phyloP scores from a whole-genome alignment of 2,113 vertebrate species.

The Thryonomys swinderianus region DNA sequence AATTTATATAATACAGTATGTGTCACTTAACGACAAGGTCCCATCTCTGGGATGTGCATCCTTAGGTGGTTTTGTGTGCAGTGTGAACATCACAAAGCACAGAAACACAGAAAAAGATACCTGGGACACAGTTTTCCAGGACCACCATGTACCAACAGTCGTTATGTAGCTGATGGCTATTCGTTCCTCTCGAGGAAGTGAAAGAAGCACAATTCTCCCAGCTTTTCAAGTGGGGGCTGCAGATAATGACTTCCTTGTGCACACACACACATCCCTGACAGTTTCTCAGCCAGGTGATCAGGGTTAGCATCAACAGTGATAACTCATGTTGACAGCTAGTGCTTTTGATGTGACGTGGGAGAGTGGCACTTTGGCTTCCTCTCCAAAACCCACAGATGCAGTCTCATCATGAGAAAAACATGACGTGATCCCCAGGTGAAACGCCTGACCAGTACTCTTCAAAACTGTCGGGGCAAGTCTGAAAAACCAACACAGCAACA shows the following conservation, averaged over 20 bases:
- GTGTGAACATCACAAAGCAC: background rate
- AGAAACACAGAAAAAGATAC: background rate
- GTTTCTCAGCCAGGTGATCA: background rate
- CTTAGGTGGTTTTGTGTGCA: background rate
- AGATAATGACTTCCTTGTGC: background rate
- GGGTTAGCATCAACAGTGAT: background rate
- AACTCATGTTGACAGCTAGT: background rate
- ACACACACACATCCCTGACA: background rate
- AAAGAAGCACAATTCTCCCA: background rate
- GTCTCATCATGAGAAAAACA: constrained; percentile 20
- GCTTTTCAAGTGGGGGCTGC: background rate
- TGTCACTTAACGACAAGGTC: background rate
- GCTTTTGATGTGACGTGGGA: background rate
- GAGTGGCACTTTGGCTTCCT: background rate
- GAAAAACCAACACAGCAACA: background rate
- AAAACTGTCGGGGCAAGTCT: background rate
- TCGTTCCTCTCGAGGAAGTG: background rate
- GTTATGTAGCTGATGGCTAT: background rate
- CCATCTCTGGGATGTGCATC: background rate
- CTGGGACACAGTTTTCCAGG: background rate
- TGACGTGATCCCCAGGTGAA: background rate
- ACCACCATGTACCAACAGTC: no score
- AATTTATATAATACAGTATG: background rate
- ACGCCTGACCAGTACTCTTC: background rate
- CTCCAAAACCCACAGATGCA: background rate